phyloP scores from a whole-genome alignment of 2,113 vertebrate species.

The Proteles cristata region DNA sequence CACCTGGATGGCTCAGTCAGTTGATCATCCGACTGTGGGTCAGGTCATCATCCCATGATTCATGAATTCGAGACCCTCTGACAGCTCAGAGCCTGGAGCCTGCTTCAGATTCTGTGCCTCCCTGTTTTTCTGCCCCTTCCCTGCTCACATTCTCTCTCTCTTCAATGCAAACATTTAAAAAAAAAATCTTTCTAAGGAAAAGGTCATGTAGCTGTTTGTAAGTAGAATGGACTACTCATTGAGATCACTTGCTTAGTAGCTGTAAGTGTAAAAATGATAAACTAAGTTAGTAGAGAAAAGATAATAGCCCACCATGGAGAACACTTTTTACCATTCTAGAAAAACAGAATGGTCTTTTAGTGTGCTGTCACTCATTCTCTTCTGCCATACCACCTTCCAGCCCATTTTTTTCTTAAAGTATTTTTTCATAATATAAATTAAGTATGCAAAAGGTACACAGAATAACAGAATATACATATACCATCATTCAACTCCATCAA shows the following conservation, averaged over 20 bases:
- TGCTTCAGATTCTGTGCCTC: too few species aligned
- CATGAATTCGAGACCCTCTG: too few species aligned
- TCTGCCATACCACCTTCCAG: not conserved
- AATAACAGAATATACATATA: not conserved
- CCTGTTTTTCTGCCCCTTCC: too few species aligned
- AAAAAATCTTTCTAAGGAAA: too few species aligned
- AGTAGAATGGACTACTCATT: not conserved
- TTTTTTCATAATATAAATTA: not conserved
- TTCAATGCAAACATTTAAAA: too few species aligned
- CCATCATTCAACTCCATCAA: not conserved
- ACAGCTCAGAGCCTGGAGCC: too few species aligned
- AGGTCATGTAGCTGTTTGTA: not conserved
- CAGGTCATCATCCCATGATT: too few species aligned
- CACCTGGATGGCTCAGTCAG: too few species aligned
- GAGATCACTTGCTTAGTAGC: not conserved
- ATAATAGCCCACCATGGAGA: not conserved
- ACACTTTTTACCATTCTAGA: not conserved
- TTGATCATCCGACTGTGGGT: too few species aligned
- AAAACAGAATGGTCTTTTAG: not conserved
- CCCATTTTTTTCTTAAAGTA: not conserved
- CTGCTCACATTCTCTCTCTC: too few species aligned
- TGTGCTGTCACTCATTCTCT: not conserved
- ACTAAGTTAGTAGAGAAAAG: not conserved
- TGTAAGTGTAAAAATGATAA: not conserved
- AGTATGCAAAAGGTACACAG: not conserved